These are phyloP conservation scores for Argentina silus DNA, from an alignment of 2,797 vertebrate species.

Conservation along the genomic window DNA sequence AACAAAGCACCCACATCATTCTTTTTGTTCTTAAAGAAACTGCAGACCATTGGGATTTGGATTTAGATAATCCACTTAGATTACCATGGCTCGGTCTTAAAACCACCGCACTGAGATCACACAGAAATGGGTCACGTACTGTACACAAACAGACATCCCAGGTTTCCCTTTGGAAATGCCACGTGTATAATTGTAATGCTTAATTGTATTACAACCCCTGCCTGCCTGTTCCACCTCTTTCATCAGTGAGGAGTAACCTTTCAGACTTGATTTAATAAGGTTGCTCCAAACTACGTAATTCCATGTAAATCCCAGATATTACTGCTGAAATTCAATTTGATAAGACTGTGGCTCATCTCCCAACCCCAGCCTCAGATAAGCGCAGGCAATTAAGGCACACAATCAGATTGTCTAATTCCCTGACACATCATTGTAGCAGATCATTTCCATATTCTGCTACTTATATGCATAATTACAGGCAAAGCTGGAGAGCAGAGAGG, in stretches of 20 bases:
- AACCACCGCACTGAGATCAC: constrained; percentile 71
- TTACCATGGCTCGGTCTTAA: constrained; percentile 77
- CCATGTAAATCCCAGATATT: constrained; percentile 54
- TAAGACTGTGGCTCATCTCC: constrained; percentile 49
- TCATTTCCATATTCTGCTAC: constrained; percentile 64
- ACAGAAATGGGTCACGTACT: constrained; percentile 75
- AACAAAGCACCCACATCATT: constrained; percentile 65
- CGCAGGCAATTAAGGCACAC: constrained; percentile 55
- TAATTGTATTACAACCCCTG: constrained; percentile 37
- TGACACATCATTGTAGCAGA: constrained; percentile 63
- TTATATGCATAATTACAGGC: constrained; percentile 57
- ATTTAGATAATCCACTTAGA: constrained; percentile 83
- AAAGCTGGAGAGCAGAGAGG: constrained; percentile 32
- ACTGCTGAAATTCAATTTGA: constrained; percentile 56
- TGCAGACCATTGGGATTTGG: constrained; percentile 78
- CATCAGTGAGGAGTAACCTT: constrained; percentile 51
- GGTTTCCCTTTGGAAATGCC: constrained; percentile 24
- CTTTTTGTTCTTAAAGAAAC: constrained; percentile 69
- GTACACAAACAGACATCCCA: constrained; percentile 44
- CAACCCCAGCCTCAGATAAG: constrained; percentile 58
- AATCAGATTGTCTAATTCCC: constrained; percentile 60
- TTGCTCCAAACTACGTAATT: constrained; percentile 49
- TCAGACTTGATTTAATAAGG: constrained; percentile 59
- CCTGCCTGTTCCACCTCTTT: constrained; percentile 36
- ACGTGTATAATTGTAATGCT: constrained; percentile 25